These are phyloP conservation scores for Scolopax mira DNA, from an alignment of 2,113 vertebrate genomes.

Conservation along the genomic window DNA sequence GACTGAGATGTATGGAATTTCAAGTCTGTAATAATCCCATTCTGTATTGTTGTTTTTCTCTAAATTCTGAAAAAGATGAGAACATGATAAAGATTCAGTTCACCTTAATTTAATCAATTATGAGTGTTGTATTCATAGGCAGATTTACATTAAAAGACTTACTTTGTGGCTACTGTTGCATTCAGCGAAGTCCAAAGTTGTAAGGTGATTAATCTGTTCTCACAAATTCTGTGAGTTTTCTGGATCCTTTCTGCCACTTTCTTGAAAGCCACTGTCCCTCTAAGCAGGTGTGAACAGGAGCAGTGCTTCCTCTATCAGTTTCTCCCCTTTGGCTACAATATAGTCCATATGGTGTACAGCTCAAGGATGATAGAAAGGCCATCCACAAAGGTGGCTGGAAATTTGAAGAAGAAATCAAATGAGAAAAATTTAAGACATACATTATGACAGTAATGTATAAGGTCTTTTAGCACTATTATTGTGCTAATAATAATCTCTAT, in stretches of 20 bases:
- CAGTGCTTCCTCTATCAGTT: neutral
- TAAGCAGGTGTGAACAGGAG: neutral
- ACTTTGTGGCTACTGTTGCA: neutral
- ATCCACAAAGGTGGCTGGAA: neutral
- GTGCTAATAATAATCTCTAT: neutral
- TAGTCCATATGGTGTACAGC: neutral
- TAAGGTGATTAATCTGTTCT: neutral
- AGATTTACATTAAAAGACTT: neutral
- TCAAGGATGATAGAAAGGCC: neutral
- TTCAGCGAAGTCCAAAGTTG: neutral
- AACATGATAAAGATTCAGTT: neutral
- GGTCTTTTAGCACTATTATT: neutral
- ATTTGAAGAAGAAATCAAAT: neutral
- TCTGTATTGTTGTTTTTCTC: neutral
- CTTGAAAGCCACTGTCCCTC: neutral
- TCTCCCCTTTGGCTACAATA: neutral
- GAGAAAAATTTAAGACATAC: neutral
- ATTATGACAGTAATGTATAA: neutral
- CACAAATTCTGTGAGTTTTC: neutral
- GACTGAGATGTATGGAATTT: neutral
- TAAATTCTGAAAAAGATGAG: neutral
- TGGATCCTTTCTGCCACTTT: neutral
- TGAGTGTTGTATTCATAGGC: neutral
- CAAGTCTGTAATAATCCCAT: neutral
- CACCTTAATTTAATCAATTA: neutral